These are phyloP conservation scores for Acronicta leporina DNA, from an alignment of 2,888 invertebrate species.

Conservation along the genomic window DNA sequence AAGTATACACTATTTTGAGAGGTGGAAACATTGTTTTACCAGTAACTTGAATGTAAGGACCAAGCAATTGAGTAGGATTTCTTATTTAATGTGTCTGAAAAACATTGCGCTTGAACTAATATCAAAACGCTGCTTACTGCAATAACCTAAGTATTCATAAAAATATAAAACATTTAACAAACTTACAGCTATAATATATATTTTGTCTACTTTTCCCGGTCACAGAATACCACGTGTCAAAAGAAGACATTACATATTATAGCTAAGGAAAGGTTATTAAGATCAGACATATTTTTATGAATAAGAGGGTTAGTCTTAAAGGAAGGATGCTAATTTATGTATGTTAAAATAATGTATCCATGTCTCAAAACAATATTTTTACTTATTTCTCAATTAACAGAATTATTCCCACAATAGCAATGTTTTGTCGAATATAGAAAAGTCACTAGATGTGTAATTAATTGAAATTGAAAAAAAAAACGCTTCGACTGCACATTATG, in stretches of 20 bases:
- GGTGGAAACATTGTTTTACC: constrained; percentile 48
- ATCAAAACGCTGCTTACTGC: not conserved
- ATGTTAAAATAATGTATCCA: constrained; percentile 37
- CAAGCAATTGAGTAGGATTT: constrained; percentile 26
- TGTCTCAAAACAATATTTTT: constrained; percentile 29
- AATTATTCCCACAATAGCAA: constrained; percentile 66
- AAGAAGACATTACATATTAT: too few species aligned
- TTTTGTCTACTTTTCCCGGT: too few species aligned
- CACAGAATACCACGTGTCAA: too few species aligned
- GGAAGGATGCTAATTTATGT: not conserved
- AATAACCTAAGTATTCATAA: too few species aligned
- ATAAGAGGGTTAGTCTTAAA: too few species aligned
- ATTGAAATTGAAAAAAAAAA: constrained; percentile 56
- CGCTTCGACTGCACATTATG: constrained; percentile 72
- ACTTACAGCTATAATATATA: too few species aligned
- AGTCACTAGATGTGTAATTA: constrained; percentile 72
- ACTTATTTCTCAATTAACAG: constrained; percentile 52
- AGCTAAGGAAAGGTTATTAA: too few species aligned
- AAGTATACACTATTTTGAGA: constrained; percentile 37
- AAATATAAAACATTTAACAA: too few species aligned
- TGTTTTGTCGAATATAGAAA: constrained; percentile 64
- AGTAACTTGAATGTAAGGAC: constrained; percentile 33
- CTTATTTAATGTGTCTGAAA: constrained; percentile 33
- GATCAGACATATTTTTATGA: too few species aligned
- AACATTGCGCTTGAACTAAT: constrained; percentile 11